Base-by-base conservation (phyloP, 1,140 invertebrate genomes). In the Bombus pyrosoma region DNA sequence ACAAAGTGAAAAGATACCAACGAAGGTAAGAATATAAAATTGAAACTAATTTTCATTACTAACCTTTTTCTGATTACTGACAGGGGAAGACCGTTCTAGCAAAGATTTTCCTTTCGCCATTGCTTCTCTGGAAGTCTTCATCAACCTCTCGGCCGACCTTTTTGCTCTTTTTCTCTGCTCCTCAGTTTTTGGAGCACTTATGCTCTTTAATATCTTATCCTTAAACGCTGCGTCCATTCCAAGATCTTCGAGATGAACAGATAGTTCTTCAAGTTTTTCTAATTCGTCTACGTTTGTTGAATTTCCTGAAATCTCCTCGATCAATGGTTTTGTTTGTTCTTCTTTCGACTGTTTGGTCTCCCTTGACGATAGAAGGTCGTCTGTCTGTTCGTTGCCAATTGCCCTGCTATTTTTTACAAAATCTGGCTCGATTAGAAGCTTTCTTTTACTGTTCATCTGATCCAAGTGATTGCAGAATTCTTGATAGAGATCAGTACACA, bases 401-500 rank as follows among this genome's bases (percentile, higher is more conserved):
- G 15, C 37, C 13, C 3, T n/a, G 12, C 4, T n/a, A 25, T 6
- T 32, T 28, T 86, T 86, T 80, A 62, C 39, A 37, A 89, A 89
- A 43, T 86, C 62, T 25, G 87, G 81, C 32, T 89, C 86, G 64
- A 89, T 87, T 57, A 89, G 37, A 12, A 87, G 57, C 79, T 81
- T 86, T 15, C 66, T 83, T 43, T 57, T 68, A 9, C 28, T 71
- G 25, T 78, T 57, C 41, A 59, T 39, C 12, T 53, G 34, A 0
- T 90, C 80, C 4, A 89, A 12, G 15, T 89, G 62, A 37, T 89
- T n/a, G 62, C 84, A 90, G n/a, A 89, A 89, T 37, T 90, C 80
- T 76, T 86, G 10, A 5, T 81, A 90, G 43, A 77, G 32, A 37
- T 71, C 62, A 10, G 22, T 12, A 2, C 39, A n/a, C 15, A 68